Percentiles rank a stretch among this genome's conserved stretches.
Evolutionary conservation across 2,797 vertebrate species (phyloP).

Genomic region (Sebastes vulpes): DNA sequence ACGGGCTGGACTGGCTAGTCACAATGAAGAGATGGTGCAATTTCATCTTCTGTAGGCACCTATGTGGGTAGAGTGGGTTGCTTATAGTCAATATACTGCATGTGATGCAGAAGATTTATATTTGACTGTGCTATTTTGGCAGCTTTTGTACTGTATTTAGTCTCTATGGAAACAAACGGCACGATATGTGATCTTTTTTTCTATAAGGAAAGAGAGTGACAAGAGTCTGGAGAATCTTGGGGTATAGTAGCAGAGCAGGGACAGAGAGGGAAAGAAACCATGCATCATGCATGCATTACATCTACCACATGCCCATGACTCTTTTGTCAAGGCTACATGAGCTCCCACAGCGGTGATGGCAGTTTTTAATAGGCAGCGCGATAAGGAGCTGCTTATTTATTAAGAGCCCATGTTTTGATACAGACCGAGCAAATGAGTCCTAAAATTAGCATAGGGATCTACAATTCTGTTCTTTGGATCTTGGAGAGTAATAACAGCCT

Average conservation of each 20-base stretch:
- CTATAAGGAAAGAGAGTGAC: neutral
- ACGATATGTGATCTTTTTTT: neutral
- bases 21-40: neutral
- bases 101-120: neutral
- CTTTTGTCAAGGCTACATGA: neutral
- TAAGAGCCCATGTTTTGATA: constrained; percentile 10
- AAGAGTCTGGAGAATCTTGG: neutral
- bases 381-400: constrained; percentile 54
- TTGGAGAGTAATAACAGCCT: constrained; percentile 31
- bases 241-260: neutral
- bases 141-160: constrained; percentile 6
- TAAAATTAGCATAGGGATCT: constrained; percentile 26
- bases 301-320: neutral
- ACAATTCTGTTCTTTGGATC: constrained; percentile 10
- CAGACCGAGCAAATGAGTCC: constrained; percentile 6
- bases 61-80: neutral
- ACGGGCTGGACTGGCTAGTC: neutral
- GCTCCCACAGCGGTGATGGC: constrained; percentile 4
- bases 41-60: neutral
- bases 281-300: constrained; percentile 12
- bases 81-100: neutral
- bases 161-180: constrained; percentile 48
- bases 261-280: neutral
- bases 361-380: constrained; percentile 34
- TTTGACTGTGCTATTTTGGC: neutral